These are phyloP conservation scores for Acanthosepion pharaonis DNA, from an alignment of 2,888 invertebrate species.

Conservation along the genomic window DNA sequence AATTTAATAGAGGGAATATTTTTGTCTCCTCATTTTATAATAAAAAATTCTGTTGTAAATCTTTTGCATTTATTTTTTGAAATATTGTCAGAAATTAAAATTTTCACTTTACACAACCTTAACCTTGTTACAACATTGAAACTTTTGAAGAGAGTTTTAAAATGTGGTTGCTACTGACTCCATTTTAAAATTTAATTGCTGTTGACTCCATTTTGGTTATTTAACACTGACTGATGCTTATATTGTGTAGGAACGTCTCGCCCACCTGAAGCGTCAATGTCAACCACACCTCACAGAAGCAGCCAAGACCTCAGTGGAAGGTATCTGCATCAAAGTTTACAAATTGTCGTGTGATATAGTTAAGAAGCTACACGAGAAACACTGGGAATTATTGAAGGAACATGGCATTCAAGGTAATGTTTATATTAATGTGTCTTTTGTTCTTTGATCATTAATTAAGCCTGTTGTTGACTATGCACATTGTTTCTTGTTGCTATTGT, in stretches of 20 bases:
- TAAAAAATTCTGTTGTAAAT: not conserved
- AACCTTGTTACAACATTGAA: not conserved
- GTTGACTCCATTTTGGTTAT: not conserved
- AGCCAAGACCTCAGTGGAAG: slow-evolving; percentile 94
- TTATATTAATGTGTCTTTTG: not conserved
- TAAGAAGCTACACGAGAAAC: slow-evolving; percentile 90
- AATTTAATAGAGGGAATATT: not conserved
- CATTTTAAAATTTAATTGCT: not conserved
- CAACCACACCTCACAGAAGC: slow-evolving; percentile 96
- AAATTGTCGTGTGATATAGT: slow-evolving; percentile 93
- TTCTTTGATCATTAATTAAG: not conserved
- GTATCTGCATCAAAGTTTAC: slow-evolving; percentile 94
- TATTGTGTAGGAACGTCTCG: slow-evolving; percentile 81
- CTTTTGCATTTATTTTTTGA: not conserved
- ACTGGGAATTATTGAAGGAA: slow-evolving; percentile 88
- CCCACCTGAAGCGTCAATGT: slow-evolving; percentile 93
- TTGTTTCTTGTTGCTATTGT: not conserved
- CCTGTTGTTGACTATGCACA: not conserved
- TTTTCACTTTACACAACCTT: not conserved
- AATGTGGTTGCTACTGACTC: not conserved
- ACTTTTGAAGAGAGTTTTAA: not conserved
- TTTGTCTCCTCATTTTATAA: not conserved
- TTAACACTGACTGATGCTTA: not conserved
- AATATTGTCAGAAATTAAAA: not conserved
- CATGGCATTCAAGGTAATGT: slow-evolving; percentile 82